Evolutionary conservation across 2,797 vertebrate genomes (phyloP).

Genomic region (Mus spretus): DNA sequence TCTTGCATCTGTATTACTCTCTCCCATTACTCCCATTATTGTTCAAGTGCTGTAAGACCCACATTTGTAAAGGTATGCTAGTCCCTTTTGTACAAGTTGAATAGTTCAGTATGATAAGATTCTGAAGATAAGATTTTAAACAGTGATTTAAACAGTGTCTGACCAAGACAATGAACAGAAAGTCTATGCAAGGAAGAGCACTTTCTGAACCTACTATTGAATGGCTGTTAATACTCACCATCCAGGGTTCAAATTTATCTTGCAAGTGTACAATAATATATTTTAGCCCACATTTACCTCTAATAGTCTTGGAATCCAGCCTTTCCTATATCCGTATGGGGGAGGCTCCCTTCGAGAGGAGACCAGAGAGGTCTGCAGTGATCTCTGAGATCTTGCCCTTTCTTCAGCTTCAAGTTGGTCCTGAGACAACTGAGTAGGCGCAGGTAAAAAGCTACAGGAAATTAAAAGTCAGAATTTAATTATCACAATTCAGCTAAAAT

Average conservation of each 20-base stretch:
- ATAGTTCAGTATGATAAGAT: slow-evolving; percentile 1
- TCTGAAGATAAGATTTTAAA: too few relatives aligned
- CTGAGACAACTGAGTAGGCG: slow-evolving; percentile 98
- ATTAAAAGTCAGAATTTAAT: slow-evolving; percentile 62
- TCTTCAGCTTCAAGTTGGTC: slow-evolving; percentile 99
- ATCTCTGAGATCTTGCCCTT: slow-evolving; percentile 93
- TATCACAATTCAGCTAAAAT: slow-evolving; percentile 21
- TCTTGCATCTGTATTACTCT: not conserved
- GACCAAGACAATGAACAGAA: slow-evolving; percentile 4
- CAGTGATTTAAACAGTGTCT: too few relatives aligned
- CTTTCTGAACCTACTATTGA: not conserved
- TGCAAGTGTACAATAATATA: slow-evolving; percentile 9
- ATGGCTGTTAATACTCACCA: not conserved
- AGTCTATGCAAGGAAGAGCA: not conserved
- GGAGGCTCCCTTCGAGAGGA: slow-evolving; percentile 95
- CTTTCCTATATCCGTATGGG: slow-evolving; percentile 94
- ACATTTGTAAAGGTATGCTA: slow-evolving; percentile 10
- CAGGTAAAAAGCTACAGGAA: slow-evolving; percentile 94
- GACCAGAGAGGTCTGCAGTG: slow-evolving; percentile 95
- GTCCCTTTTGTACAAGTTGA: slow-evolving; percentile 24
- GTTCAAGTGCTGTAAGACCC: not conserved
- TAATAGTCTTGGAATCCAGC: slow-evolving; percentile 95
- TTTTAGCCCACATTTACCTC: slow-evolving; percentile 90
- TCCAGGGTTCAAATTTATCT: slow-evolving; percentile 49
- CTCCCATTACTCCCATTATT: slow-evolving; percentile 6